Percentiles rank a stretch among this genome's conserved stretches.
Evolutionary conservation across 2,113 vertebrate species (phyloP).

Genomic region (Aptenodytes patagonicus): DNA sequence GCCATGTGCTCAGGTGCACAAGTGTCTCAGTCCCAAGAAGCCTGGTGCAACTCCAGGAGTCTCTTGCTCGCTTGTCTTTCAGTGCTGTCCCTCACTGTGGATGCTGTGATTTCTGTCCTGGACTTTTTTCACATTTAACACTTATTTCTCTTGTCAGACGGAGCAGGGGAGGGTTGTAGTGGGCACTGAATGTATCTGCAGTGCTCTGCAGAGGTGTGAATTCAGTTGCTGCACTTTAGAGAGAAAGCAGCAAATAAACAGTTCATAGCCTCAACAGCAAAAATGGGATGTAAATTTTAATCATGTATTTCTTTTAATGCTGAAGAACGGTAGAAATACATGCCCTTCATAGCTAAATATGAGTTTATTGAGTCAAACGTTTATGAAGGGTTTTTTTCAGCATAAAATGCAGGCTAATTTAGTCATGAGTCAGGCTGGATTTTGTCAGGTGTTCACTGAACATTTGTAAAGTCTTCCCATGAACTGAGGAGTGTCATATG

Average conservation of each 20-base stretch:
- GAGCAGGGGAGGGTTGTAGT: not conserved
- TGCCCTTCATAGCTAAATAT: not conserved
- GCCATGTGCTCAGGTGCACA: fast-evolving
- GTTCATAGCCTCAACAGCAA: not conserved
- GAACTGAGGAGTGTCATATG: constrained; percentile 26
- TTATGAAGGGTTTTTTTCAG: not conserved
- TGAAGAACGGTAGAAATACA: not conserved
- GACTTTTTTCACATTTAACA: not conserved
- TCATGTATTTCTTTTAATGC: not conserved
- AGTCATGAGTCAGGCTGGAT: constrained; percentile 60
- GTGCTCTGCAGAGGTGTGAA: not conserved
- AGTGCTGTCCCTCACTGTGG: not conserved
- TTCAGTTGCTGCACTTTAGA: not conserved
- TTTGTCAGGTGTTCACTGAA: constrained; percentile 64
- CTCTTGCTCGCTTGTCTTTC: too few relatives aligned
- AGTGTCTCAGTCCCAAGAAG: not conserved
- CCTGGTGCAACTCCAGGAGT: not conserved
- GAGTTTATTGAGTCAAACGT: not conserved
- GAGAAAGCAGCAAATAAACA: not conserved
- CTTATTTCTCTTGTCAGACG: not conserved
- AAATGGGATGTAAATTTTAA: not conserved
- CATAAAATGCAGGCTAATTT: constrained; percentile 48
- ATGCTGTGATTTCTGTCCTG: not conserved
- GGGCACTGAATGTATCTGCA: not conserved
- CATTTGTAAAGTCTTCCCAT: constrained; percentile 38